Percentiles rank a stretch among this genome's conserved stretches.
Conservation (phyloP, 2,113 vertebrate genomes). For the Atherinomorus stipes region DNA sequence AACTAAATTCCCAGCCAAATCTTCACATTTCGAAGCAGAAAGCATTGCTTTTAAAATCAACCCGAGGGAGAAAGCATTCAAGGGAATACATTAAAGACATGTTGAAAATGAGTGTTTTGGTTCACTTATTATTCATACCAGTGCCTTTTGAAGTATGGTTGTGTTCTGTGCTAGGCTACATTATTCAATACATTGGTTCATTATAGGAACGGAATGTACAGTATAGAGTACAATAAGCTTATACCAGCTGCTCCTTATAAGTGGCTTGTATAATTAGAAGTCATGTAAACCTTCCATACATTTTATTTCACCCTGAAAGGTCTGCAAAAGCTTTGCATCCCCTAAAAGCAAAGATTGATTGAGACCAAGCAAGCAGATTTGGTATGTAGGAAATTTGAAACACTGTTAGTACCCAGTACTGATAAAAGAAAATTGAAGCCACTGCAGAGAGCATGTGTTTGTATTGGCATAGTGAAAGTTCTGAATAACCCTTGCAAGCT, state of each 20-base stretch:
- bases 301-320: too few relatives aligned
- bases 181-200: conserved; percentile 36
- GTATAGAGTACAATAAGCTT: neutral
- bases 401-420: too few relatives aligned
- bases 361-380: too few relatives aligned
- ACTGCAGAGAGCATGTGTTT: too few relatives aligned
- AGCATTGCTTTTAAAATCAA: conserved; percentile 32
- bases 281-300: too few relatives aligned
- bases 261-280: neutral
- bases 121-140: conserved; percentile 45
- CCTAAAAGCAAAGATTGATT: too few relatives aligned
- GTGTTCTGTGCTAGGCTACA: conserved; percentile 18
- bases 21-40: conserved; percentile 33
- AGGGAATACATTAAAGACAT: conserved; percentile 49
- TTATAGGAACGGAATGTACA: conserved; percentile 18
- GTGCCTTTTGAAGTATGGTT: conserved; percentile 46
- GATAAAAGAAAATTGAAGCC: too few relatives aligned
- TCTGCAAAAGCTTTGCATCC: too few relatives aligned
- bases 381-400: too few relatives aligned
- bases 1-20: conserved; percentile 34
- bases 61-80: conserved; percentile 27
- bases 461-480: too few relatives aligned
- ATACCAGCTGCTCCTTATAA: neutral
- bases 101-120: conserved; percentile 44
- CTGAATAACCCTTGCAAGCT: too few relatives aligned